Percentiles rank a stretch among this genome's conserved stretches.
Evolutionary conservation across 2,113 vertebrate species (phyloP).

Genomic region (Etheostoma spectabile): DNA sequence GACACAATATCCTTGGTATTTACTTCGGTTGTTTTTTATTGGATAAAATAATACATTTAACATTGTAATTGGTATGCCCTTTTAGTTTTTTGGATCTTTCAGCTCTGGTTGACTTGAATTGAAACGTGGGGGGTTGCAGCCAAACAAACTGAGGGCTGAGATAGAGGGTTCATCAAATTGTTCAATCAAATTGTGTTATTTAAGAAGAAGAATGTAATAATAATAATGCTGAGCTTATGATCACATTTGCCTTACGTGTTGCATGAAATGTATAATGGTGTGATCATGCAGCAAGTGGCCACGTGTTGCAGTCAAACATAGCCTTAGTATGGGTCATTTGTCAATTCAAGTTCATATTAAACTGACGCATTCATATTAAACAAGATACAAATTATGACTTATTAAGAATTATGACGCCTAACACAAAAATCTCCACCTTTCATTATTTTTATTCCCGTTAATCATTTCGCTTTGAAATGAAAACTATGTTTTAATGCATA

Average conservation of each 20-base stretch:
- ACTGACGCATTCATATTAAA: neutral
- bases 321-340: neutral
- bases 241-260: neutral
- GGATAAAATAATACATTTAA: neutral
- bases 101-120: neutral
- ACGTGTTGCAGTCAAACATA: too few species aligned
- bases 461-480: slow-evolving; percentile 20
- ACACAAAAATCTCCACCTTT: neutral
- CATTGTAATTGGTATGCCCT: neutral
- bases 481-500: slow-evolving; percentile 13
- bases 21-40: neutral
- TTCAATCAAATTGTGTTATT: neutral
- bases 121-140: neutral
- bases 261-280: neutral
- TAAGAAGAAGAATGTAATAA: neutral
- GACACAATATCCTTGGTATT: neutral
- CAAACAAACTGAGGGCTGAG: neutral
- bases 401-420: neutral
- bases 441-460: slow-evolving; percentile 5
- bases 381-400: neutral
- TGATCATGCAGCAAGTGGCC: too few species aligned
- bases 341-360: neutral
- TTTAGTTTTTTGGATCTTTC: neutral
- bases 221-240: neutral
- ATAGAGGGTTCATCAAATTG: neutral